Conservation (phyloP, 2,888 invertebrate genomes). For the Aspidiotus destructor region DNA sequence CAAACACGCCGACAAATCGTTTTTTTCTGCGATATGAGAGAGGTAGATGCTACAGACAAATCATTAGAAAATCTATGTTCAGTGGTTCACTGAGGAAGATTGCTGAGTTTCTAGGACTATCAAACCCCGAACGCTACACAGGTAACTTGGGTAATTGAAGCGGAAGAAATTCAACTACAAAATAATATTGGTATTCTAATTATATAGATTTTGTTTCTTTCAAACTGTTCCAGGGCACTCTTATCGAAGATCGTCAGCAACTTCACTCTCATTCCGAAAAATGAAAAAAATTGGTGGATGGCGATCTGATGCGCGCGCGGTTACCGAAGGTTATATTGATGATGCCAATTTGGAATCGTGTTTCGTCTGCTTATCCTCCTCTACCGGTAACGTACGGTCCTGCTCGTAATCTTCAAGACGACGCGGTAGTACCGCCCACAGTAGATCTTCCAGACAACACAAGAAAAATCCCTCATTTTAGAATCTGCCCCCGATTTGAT, state of each 20-base stretch:
- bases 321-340: neutral
- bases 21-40: slow-evolving; percentile 1
- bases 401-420: neutral
- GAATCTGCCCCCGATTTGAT: neutral
- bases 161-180: neutral
- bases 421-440: neutral
- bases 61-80: neutral
- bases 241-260: neutral
- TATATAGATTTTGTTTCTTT: neutral
- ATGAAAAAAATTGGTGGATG: slow-evolving; percentile 1
- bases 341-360: slow-evolving; percentile 2
- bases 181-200: neutral
- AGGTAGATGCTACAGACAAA: neutral
- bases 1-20: neutral
- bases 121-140: neutral
- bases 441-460: no score
- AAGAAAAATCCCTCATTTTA: neutral
- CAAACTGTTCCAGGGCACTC: neutral
- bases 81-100: neutral
- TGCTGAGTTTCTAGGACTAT: neutral
- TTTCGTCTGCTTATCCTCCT: neutral
- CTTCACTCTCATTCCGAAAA: neutral
- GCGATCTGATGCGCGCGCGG: slow-evolving; percentile 1
- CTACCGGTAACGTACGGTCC: neutral
- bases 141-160: neutral